Base-by-base conservation (phyloP, 2,888 invertebrate species). In the Nemurella pictetii region DNA sequence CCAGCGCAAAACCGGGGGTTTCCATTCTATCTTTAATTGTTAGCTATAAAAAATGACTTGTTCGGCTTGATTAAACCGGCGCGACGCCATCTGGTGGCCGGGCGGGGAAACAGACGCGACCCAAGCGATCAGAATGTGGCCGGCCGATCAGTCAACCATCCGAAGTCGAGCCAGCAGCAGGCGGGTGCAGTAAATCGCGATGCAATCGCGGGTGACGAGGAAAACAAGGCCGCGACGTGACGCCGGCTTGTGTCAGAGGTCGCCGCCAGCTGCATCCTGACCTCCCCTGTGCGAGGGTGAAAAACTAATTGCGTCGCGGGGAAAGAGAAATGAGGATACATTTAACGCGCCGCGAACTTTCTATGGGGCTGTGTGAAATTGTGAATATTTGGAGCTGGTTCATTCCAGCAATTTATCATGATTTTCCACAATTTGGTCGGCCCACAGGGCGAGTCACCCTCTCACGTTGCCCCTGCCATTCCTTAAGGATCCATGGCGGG, bases 111-210 rank as follows among this genome's bases (percentile, higher is more conserved):
- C n/a, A n/a, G 55, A 20, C 55, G 55, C 55, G 55, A 55, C 55
- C 55, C 9, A 55, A 20, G 15, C 55, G 55, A 55, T 55, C 55
- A 55, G 1, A 55, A 55, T 55, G n/a, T n/a, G 55, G 9, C 20
- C 55, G 15, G 55, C 55, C 55, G 55, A 55, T 55, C 55, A 55
- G 55, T 12, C 55, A 55, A 20, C 55, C 55, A 12, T 55, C 55
- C 55, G 55, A 55, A 55, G 26, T 26, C 12, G 9, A 78, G 30
- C 15, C 28, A 28, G 0, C 29, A 78, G 30, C 78, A 78, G n/a
- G n/a, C 78, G 28, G 78, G 28, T 75, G 30, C 78, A 78, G 30
- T 78, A 78, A 78, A 78, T 78, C n/a, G 9, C 78, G 28, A 30
- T 78, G 78, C 78, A 78, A 28, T 28, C 28, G 29, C n/a, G 78